Base-by-base conservation (phyloP, 2,797 vertebrate genomes). In the Emys orbicularis region DNA sequence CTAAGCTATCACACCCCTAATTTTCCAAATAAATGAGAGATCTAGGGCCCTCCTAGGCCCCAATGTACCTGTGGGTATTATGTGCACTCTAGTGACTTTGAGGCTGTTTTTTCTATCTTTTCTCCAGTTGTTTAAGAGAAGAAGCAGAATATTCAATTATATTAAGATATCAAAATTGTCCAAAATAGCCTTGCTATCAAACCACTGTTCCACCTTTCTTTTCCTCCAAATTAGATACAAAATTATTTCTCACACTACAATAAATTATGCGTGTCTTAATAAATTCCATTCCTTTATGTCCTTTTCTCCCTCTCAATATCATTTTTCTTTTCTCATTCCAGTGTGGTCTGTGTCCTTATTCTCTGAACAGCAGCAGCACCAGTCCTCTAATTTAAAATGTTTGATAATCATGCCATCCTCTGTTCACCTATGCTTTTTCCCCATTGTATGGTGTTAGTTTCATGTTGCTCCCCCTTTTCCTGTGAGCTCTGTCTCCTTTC, bases 401-500 rank as follows among this genome's bases (percentile, higher is more conserved):
- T 5, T 8, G 13, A 84, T 44, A 90, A 68, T 50, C 77, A 12
- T 0, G 1, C 53, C 74, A 79, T 16, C 19, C 47, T 44, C 57
- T 79, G 15, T 9, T 77, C n/a, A 3, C 53, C 34, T 57, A 11
- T 86, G 27, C 79, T 86, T 89, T 83, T 27, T 15, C 31, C 12
- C 74, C 54, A 76, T 37, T 47, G 2, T 47, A 3, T 3, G 12
- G 13, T 18, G 6, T n/a, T 83, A 65, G 68, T 89, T 76, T 86
- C 54, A 25, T 13, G 21, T 37, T 76, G 5, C 34, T 47, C 21
- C 52, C 54, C n/a, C 54, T 47, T 65, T 31, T 65, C 57, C 41
- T 47, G 11, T 23, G 5, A 11, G 74, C 0, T 0, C 15, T 77
- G 34, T 53, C 31, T 19, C 1, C 79, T 84, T 18, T 4, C 52